Evolutionary conservation across 2,113 vertebrate genomes (phyloP).

Genomic region (Dryoscopus gambensis): DNA sequence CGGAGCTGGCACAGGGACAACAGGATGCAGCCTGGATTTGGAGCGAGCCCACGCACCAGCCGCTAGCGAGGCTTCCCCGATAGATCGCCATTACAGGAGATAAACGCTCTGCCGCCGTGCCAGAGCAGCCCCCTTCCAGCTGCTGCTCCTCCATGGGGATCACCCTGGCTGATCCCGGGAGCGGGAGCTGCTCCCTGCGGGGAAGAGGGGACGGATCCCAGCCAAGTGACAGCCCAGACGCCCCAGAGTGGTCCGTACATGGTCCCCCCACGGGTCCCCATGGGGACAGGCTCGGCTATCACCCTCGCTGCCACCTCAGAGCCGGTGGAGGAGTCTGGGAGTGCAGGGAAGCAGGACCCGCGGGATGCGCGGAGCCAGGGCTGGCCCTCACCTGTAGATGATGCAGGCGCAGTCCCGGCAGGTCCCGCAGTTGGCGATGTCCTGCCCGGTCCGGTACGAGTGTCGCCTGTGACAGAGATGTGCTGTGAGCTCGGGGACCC

Average conservation of each 20-base stretch:
- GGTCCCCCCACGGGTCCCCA: neutral
- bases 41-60: neutral
- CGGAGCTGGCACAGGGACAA: neutral
- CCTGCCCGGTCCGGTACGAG: constrained; percentile 84
- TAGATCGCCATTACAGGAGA: neutral
- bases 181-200: neutral
- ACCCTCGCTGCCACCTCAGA: neutral
- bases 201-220: neutral
- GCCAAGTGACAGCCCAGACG: neutral
- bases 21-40: neutral
- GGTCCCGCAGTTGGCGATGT: constrained; percentile 87
- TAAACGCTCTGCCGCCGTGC: neutral
- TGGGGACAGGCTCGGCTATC: neutral
- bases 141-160: neutral
- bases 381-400: constrained; percentile 81
- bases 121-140: neutral
- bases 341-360: neutral
- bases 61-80: neutral
- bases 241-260: neutral
- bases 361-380: neutral
- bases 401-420: constrained; percentile 88
- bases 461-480: constrained; percentile 71
- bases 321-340: neutral
- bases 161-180: neutral
- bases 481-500: neutral